Evolutionary conservation across 2,888 invertebrate genomes (phyloP).

Genomic region (Carterocephalus palaemon): DNA sequence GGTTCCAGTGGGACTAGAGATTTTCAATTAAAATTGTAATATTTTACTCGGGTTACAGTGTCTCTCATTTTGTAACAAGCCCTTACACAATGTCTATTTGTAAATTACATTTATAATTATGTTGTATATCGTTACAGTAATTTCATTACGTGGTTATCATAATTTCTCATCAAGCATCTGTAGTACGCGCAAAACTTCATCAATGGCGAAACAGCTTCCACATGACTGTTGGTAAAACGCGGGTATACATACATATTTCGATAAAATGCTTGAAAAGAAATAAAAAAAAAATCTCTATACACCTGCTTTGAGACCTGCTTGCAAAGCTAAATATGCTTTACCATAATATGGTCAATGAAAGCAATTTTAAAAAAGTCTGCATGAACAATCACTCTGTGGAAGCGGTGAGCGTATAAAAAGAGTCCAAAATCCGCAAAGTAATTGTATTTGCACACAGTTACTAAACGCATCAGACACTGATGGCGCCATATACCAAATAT

Average conservation of each 20-base stretch:
- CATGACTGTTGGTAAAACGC: conserved; percentile 30
- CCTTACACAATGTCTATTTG: conserved; percentile 81
- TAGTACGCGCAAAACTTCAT: conserved; percentile 46
- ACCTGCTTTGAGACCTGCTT: conserved; percentile 71
- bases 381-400: conserved; percentile 73
- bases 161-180: conserved; percentile 72
- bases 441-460: conserved; percentile 67
- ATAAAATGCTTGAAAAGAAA: conserved; percentile 73
- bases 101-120: conserved; percentile 67
- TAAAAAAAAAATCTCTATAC: conserved; percentile 75
- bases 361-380: conserved; percentile 62
- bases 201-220: conserved; percentile 34
- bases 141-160: conserved; percentile 77
- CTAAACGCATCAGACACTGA: conserved; percentile 71
- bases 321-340: conserved; percentile 66
- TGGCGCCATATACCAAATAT: conserved; percentile 75
- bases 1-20: conserved; percentile 84
- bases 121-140: conserved; percentile 78
- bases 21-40: conserved; percentile 80
- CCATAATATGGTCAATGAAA: conserved; percentile 64
- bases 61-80: conserved; percentile 79
- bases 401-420: conserved; percentile 76
- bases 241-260: conserved; percentile 33
- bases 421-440: conserved; percentile 75
- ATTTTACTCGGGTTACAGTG: conserved; percentile 81